Evolutionary conservation across 2,797 vertebrate species (phyloP).

Genomic region (Poeciliopsis gracilis): DNA sequence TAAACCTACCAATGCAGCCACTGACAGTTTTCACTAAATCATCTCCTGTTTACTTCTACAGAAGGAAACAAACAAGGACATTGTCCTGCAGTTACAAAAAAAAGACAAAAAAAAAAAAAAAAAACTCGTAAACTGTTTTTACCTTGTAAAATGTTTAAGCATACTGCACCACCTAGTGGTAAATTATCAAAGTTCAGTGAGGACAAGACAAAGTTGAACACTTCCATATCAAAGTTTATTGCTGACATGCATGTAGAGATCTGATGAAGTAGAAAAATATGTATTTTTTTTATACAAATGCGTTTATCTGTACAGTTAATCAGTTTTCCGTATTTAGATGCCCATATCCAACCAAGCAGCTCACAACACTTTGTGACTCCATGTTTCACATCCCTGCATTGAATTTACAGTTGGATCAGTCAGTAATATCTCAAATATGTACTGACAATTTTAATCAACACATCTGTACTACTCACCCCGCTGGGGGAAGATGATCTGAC

Average conservation of each 20-base stretch:
- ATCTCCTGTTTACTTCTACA: not conserved
- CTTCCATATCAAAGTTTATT: conserved; percentile 94
- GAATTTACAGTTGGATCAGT: conserved; percentile 80
- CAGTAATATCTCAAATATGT: conserved; percentile 60
- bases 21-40: not conserved
- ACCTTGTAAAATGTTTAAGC: conserved; percentile 7
- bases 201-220: conserved; percentile 20
- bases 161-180: conserved; percentile 65
- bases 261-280: conserved; percentile 98
- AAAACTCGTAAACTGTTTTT: not conserved
- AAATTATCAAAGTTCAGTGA: not conserved
- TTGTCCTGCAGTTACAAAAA: not conserved
- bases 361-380: conserved; percentile 77
- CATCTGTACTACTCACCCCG: conserved; percentile 29
- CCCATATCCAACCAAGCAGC: conserved; percentile 79
- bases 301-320: conserved; percentile 86
- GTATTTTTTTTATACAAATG: conserved; percentile 95
- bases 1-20: not conserved
- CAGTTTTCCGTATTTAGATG: conserved; percentile 79
- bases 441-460: conserved; percentile 49
- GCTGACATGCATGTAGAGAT: conserved; percentile 98
- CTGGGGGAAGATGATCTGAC: conserved; percentile 23
- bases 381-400: conserved; percentile 65
- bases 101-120: conserved; percentile 9
- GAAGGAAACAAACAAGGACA: not conserved